phyloP scores from a whole-genome alignment of 1,140 invertebrate genomes.

The Apis florea region DNA sequence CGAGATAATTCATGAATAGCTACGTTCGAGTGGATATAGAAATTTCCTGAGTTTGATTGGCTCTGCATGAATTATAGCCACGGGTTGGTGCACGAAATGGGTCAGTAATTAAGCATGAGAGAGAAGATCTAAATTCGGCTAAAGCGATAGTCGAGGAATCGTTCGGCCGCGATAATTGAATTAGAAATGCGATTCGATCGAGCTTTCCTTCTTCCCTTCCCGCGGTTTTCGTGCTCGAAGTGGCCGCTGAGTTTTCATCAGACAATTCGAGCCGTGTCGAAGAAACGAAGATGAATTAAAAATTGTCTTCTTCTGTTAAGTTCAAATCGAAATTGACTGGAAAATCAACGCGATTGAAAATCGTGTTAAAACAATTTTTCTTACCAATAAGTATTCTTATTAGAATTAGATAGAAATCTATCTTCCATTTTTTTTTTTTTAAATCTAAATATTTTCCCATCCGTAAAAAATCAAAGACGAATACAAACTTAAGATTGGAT shows the following conservation, averaged over 20 bases:
- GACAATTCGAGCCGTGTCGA: not conserved
- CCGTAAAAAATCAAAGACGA: too few relatives aligned
- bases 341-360: too few relatives aligned
- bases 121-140: conserved; percentile 26
- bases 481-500: too few relatives aligned
- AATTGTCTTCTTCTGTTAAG: too few relatives aligned
- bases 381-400: too few relatives aligned
- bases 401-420: too few relatives aligned
- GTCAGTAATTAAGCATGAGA: conserved; percentile 45
- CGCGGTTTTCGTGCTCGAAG: too few relatives aligned
- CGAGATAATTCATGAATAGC: conserved; percentile 13
- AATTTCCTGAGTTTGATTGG: conserved; percentile 45
- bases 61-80: conserved; percentile 40
- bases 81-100: conserved; percentile 30
- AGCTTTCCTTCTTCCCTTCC: not conserved
- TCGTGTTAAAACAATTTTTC: too few relatives aligned
- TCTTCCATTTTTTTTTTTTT: too few relatives aligned
- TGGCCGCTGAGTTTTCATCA: not conserved
- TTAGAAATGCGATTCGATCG: conserved; percentile 25
- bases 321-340: too few relatives aligned
- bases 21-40: conserved; percentile 18
- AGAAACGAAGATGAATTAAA: not conserved
- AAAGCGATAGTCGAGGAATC: conserved; percentile 17
- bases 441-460: too few relatives aligned
- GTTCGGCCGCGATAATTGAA: conserved; percentile 39